Evolutionary conservation across 1,140 invertebrate species (phyloP).

Genomic region (Pristionchus pacificus): DNA sequence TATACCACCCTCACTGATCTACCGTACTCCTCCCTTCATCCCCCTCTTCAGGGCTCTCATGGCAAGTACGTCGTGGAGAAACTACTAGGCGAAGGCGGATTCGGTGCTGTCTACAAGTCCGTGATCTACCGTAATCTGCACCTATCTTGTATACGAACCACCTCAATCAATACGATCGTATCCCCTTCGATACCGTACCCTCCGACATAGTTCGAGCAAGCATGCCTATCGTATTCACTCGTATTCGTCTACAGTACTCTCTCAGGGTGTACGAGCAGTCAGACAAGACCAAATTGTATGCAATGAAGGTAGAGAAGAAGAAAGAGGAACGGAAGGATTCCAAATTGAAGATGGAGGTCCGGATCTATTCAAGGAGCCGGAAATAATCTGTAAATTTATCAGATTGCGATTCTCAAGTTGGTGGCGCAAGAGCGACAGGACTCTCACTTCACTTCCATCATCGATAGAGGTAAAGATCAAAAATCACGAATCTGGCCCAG

Average conservation of each 20-base stretch:
- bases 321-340: slow-evolving; percentile 21
- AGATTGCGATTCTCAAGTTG: slow-evolving; percentile 32
- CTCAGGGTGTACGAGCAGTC: slow-evolving; percentile 19
- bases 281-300: slow-evolving; percentile 16
- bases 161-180: no score
- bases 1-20: no score
- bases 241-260: background rate
- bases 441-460: slow-evolving; percentile 30
- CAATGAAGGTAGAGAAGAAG: slow-evolving; percentile 33
- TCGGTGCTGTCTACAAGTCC: slow-evolving; percentile 27
- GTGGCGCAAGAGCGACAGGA: slow-evolving; percentile 10
- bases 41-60: background rate
- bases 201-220: background rate
- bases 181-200: slow-evolving; percentile 8
- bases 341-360: slow-evolving; percentile 30
- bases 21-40: no score
- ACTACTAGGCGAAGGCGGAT: slow-evolving; percentile 29
- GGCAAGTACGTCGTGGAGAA: slow-evolving; percentile 9
- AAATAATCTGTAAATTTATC: background rate
- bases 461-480: slow-evolving; percentile 29
- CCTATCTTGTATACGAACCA: no score
- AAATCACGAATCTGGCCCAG: background rate
- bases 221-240: no score
- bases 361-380: background rate
- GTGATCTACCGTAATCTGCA: slow-evolving; percentile 3